phyloP scores from a whole-genome alignment of 1,140 invertebrate species.

The Latrodectus geometricus region DNA sequence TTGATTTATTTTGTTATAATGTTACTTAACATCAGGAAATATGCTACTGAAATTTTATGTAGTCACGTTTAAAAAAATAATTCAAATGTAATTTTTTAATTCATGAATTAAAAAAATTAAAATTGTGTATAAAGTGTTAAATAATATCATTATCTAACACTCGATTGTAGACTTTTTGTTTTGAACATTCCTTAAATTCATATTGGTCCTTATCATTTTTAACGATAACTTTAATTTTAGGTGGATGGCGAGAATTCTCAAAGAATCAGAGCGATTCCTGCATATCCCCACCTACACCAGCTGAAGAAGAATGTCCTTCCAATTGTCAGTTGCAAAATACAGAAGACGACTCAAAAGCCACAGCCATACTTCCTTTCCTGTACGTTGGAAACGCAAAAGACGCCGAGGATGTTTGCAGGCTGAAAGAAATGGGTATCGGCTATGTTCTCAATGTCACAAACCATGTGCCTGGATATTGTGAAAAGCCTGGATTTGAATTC shows the following conservation, averaged over 20 bases:
- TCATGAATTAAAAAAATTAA: no score
- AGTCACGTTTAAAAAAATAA: no score
- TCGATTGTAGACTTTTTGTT: not conserved
- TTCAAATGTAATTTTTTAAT: no score
- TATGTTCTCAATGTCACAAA: constrained; percentile 87
- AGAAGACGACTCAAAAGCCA: constrained; percentile 80
- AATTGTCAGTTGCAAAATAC: not conserved
- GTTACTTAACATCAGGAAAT: no score
- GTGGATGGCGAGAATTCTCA: constrained; percentile 70
- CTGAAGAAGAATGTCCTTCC: constrained; percentile 16
- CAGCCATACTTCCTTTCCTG: constrained; percentile 86
- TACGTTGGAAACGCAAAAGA: constrained; percentile 89
- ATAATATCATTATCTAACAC: not conserved
- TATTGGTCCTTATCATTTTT: no score
- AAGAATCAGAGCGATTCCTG: constrained; percentile 68
- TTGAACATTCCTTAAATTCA: not conserved
- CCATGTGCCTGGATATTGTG: constrained; percentile 79
- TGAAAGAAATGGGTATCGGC: constrained; percentile 77
- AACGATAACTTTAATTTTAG: constrained; percentile 64
- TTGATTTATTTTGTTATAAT: no score
- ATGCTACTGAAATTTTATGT: no score
- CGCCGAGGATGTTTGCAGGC: constrained; percentile 79
- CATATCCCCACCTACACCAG: constrained; percentile 59
- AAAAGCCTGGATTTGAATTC: constrained; percentile 79
- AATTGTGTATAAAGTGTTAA: no score